phyloP scores from a whole-genome alignment of 2,113 vertebrate genomes.

The human region GRCh38 chr16:60440001-60440500 shows the following conservation, averaged over 20 bases:
- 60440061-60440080: background rate
- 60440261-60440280: constrained; percentile 11
- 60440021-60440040: background rate
- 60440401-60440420: constrained; percentile 69
- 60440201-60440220: background rate
- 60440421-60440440: constrained; percentile 78
- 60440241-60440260: constrained; percentile 1
- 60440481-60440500: constrained; percentile 64
- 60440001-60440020: background rate
- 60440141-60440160: background rate
- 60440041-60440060: background rate
- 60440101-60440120: background rate
- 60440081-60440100: background rate
- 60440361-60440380: constrained; percentile 75
- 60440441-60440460: constrained; percentile 77
- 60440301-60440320: constrained; percentile 66
- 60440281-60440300: constrained; percentile 50
- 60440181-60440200: background rate
- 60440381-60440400: constrained; percentile 82
- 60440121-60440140: background rate
- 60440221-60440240: background rate
- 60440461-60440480: constrained; percentile 73
- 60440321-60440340: constrained; percentile 74
- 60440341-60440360: constrained; percentile 68
- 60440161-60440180: background rate